Conservation (phyloP, 2,797 vertebrate species). For the Micropoecilia bifurca region DNA sequence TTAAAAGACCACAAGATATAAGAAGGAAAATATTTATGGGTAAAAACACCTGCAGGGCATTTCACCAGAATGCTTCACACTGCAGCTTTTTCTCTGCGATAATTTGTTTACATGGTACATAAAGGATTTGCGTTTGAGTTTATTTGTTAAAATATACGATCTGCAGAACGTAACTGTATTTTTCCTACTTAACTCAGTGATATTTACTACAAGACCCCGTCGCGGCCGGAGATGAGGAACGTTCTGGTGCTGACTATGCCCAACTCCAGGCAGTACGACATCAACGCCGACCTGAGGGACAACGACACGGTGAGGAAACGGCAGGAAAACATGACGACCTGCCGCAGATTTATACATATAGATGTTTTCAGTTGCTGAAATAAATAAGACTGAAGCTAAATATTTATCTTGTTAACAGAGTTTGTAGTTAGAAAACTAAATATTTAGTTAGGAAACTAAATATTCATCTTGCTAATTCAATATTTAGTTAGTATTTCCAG, state of each 20-base stretch:
- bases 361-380: too few species aligned
- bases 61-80: neutral
- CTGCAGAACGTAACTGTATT: neutral
- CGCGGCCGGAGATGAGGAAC: conserved; percentile 74
- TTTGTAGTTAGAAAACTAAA: too few species aligned
- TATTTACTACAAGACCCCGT: conserved; percentile 75
- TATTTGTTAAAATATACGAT: neutral
- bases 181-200: conserved; percentile 65
- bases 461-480: too few species aligned
- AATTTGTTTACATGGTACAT: neutral
- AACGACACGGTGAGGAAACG: conserved; percentile 48
- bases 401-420: too few species aligned
- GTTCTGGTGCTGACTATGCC: conserved; percentile 85
- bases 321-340: too few species aligned
- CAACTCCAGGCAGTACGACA: conserved; percentile 72
- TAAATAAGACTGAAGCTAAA: too few species aligned
- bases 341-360: too few species aligned
- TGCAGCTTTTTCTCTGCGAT: too few species aligned
- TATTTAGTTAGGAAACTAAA: too few species aligned
- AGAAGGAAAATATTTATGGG: neutral
- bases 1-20: neutral
- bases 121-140: neutral
- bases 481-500: neutral
- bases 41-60: neutral
- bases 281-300: conserved; percentile 44